Percentiles rank a stretch among this genome's conserved stretches.
Evolutionary conservation across 2,888 invertebrate species (phyloP).

Genomic region (Aphodius sticticus): DNA sequence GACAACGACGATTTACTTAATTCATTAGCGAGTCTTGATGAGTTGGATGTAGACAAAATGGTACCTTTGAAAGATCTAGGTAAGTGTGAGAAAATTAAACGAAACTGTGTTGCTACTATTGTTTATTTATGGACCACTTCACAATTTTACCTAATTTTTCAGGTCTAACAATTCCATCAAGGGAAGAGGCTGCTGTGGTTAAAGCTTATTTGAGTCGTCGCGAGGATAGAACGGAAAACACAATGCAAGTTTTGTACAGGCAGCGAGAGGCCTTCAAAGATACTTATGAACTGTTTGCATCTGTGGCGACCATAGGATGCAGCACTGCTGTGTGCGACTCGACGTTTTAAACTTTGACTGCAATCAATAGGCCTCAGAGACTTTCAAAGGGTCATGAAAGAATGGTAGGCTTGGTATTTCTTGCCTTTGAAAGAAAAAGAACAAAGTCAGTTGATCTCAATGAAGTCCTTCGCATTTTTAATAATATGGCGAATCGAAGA

Average conservation of each 20-base stretch:
- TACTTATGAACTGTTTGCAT: conserved; percentile 17
- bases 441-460: conserved; percentile 15
- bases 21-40: conserved; percentile 35
- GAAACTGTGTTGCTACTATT: conserved; percentile 11
- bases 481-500: conserved; percentile 8
- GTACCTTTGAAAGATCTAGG: conserved; percentile 34
- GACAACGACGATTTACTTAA: conserved; percentile 36
- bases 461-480: conserved; percentile 19
- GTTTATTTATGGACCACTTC: conserved; percentile 18
- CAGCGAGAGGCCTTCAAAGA: conserved; percentile 23
- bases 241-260: conserved; percentile 21
- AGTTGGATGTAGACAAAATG: conserved; percentile 38
- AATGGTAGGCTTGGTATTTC: conserved; percentile 19
- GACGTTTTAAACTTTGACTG: conserved; percentile 13
- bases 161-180: conserved; percentile 27
- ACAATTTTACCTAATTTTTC: conserved; percentile 27
- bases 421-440: conserved; percentile 16
- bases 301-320: conserved; percentile 6
- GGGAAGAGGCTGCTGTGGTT: conserved; percentile 26
- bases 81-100: conserved; percentile 14
- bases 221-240: conserved; percentile 23
- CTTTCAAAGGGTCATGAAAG: neutral
- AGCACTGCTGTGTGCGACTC: conserved; percentile 15
- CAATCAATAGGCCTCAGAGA: conserved; percentile 23
- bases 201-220: conserved; percentile 27